Evolutionary conservation across 1,140 invertebrate species (phyloP).

Genomic region (Centruroides sculpturatus): DNA sequence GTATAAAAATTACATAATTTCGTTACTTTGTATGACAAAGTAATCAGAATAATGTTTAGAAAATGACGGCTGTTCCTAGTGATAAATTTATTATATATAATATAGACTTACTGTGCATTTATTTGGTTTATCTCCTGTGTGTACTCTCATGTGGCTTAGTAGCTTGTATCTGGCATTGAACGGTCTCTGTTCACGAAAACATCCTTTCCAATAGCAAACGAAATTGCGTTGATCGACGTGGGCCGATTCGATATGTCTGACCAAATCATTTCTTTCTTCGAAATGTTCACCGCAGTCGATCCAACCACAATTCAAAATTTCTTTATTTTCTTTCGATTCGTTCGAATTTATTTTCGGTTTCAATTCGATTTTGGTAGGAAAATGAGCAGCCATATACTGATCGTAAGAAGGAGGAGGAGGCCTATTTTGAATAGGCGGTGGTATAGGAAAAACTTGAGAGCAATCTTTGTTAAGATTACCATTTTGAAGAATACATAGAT

Average conservation of each 20-base stretch:
- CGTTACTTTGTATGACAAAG: no score
- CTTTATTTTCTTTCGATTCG: background rate
- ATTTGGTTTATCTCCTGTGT: conserved; percentile 90
- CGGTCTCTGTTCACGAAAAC: conserved; percentile 62
- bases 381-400: no score
- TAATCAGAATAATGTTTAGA: no score
- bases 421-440: no score
- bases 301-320: conserved; percentile 50
- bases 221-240: conserved; percentile 78
- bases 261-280: conserved; percentile 57
- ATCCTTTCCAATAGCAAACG: conserved; percentile 80
- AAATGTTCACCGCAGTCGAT: conserved; percentile 65
- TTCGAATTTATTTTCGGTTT: no score
- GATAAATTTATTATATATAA: conserved; percentile 3
- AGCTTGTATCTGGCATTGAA: conserved; percentile 95
- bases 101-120: conserved; percentile 69
- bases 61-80: no score
- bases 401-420: no score
- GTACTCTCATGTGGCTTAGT: conserved; percentile 89
- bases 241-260: conserved; percentile 75
- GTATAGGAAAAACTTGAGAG: no score
- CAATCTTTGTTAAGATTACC: no score
- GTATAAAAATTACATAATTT: no score
- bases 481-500: no score
- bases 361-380: no score